These are phyloP conservation scores for Pomacea canaliculata DNA, from an alignment of 2,888 invertebrate species.

Conservation along the genomic window DNA sequence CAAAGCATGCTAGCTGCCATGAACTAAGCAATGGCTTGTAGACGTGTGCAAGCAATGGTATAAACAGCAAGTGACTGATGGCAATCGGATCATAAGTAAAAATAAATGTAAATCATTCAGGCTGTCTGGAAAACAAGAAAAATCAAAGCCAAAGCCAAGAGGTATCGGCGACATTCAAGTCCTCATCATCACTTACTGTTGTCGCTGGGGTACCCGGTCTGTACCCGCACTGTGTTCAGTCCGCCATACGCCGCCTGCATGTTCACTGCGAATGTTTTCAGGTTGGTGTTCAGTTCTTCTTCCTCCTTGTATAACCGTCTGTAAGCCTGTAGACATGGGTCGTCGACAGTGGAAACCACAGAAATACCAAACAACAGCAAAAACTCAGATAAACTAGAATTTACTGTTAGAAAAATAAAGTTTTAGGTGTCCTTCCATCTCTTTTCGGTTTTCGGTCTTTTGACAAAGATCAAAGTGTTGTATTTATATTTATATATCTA, in stretches of 20 bases:
- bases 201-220: conserved; percentile 54
- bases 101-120: no score
- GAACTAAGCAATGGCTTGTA: no score
- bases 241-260: conserved; percentile 65
- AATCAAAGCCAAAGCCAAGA: no score
- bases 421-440: neutral
- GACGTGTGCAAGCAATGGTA: no score
- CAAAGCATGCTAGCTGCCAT: no score
- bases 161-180: no score
- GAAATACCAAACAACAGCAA: neutral
- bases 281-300: conserved; percentile 60
- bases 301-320: conserved; percentile 62
- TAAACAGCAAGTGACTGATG: no score
- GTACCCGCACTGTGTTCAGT: conserved; percentile 63
- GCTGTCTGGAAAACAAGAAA: no score
- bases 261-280: conserved; percentile 66
- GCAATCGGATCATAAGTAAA: fast-evolving
- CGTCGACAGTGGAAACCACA: neutral
- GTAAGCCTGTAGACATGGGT: conserved; percentile 50
- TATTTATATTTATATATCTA: no score
- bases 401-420: neutral
- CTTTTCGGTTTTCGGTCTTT: no score
- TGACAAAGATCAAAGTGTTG: no score
- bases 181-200: neutral
- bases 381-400: no score